phyloP scores from a whole-genome alignment of 2,113 vertebrate species.

The Todiramphus saurophagus region DNA sequence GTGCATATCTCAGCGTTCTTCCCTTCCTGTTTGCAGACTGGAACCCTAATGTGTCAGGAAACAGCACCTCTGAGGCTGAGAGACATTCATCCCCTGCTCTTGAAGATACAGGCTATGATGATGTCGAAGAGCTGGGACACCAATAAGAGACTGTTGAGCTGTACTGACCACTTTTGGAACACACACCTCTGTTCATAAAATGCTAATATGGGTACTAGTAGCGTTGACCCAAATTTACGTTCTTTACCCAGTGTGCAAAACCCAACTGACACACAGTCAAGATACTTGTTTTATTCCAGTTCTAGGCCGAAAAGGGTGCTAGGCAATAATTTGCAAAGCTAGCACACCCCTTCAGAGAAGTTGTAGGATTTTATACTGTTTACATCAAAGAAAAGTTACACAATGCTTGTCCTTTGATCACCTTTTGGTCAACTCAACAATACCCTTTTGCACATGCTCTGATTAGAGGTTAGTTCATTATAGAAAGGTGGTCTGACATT shows the following conservation, averaged over 20 bases:
- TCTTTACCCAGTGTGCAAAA: no score
- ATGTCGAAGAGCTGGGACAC: background rate
- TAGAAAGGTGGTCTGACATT: no score
- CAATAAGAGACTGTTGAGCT: background rate
- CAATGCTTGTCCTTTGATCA: no score
- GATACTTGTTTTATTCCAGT: no score
- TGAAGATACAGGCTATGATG: constrained; percentile 3
- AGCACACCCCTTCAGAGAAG: no score
- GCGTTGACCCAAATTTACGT: no score
- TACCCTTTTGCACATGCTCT: no score
- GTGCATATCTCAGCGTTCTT: background rate
- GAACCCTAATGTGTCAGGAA: background rate
- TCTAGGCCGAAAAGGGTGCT: no score
- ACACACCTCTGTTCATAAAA: background rate
- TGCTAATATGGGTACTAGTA: background rate
- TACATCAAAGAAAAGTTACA: background rate
- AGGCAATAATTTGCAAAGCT: no score
- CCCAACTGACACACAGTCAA: no score
- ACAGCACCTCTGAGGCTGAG: background rate
- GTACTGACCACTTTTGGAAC: background rate
- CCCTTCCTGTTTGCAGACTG: constrained; percentile 4
- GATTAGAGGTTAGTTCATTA: no score
- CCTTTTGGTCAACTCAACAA: no score
- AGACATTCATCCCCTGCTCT: background rate
- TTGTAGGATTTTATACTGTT: background rate